Base-by-base conservation (phyloP, 2,888 invertebrate genomes). In the Drosophila anomalipes region DNA sequence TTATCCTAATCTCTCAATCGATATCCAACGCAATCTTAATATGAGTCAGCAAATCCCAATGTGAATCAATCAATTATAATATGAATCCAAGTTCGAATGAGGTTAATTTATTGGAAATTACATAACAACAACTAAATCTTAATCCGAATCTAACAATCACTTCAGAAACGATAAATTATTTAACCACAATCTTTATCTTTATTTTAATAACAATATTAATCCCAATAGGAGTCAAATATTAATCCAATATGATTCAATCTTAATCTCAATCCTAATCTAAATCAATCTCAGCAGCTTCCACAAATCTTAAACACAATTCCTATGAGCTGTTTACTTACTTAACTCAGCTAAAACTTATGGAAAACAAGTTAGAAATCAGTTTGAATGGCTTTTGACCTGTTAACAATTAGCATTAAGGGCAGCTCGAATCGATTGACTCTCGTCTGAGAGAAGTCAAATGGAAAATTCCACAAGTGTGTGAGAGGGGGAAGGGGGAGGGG, bases 381-480 rank as follows among this genome's bases (percentile, higher is more conserved):
- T 44, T 26, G 19, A 7, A 22, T 3, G 4, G 44, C 52, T 53
- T 28, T 65, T 49, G 44, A 54, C 9, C 65, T 61, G 74, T 44
- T 63, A 9, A 10, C 32, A 32, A n/a, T n/a, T 30, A 30, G 33
- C 32, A 53, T 32, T 53, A 14, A 32, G 32, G 39, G n/a, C 12
- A 26, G 28, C 14, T 30, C 30, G 53, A 63, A 63, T 41, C 57
- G 59, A 51, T 52, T 52, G 56, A 51, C 32, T 68, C 54, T 70
- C 47, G 47, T 14, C 22, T 47, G 47, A 9, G 47, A 7, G 47
- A n/a, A 33, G 14, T 49, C 51, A 19, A 51, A 22, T 37, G 51
- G 28, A 32, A 22, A 58, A 75, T 61, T 70, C 78, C 74, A 74
- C 83, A 85, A 81, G 83, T 85, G 81, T 78, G 86, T 47, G 73